Evolutionary conservation across 2,888 invertebrate genomes (phyloP).

Genomic region (Galerucella pusilla): DNA sequence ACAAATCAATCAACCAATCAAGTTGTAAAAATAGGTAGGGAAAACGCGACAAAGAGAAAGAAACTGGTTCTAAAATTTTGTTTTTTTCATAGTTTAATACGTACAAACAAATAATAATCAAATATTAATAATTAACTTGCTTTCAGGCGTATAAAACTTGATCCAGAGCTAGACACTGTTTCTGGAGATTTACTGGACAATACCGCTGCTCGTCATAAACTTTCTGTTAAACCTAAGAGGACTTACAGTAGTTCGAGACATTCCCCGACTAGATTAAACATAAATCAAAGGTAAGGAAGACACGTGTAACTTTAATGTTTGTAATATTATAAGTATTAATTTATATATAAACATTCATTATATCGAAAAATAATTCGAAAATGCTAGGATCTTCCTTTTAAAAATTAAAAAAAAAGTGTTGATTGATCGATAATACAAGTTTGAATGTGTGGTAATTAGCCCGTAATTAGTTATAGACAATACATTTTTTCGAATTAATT

Average conservation of each 20-base stretch:
- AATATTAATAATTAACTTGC: not conserved
- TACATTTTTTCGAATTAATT: too few species aligned
- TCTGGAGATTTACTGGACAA: constrained; percentile 76
- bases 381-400: too few species aligned
- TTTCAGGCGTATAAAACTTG: constrained; percentile 68
- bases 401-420: not conserved
- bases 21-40: too few species aligned
- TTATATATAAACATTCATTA: too few species aligned
- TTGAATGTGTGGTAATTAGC: too few species aligned
- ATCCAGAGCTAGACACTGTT: constrained; percentile 72
- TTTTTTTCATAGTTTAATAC: too few species aligned
- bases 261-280: constrained; percentile 62
- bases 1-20: too few species aligned
- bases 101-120: not conserved
- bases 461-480: too few species aligned
- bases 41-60: too few species aligned
- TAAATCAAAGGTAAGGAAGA: constrained; percentile 58
- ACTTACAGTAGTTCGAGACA: constrained; percentile 71
- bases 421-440: not conserved
- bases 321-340: too few species aligned
- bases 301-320: not conserved
- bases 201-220: constrained; percentile 80
- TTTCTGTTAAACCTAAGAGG: constrained; percentile 78
- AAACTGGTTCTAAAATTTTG: too few species aligned
- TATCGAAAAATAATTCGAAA: too few species aligned